Evolutionary conservation across 1,140 invertebrate genomes (phyloP), one percentile per base, ranked within the genome.

Genomic region (Temnothorax longispinosus): DNA sequence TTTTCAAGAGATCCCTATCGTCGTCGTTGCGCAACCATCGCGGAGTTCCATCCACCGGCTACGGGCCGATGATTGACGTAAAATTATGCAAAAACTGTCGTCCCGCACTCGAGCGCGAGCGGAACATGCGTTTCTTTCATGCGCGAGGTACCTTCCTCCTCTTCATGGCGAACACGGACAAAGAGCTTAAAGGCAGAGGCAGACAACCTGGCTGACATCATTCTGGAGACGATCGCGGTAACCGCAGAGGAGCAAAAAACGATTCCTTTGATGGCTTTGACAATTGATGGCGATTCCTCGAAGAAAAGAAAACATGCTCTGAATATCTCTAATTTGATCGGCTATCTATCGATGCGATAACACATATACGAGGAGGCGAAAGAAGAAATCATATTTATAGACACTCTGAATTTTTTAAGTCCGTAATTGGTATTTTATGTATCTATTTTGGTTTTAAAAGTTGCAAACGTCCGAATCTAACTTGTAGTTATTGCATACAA

Each of bases 41-140:
- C 38, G 60, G 38, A 47, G 27, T 18, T 75, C 69, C 47, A 27
- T 27, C 27, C 27, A 27, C 54, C 47, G 41, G 15, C 44, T 27
- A 47, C 81, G 27, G 54, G 18, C 82, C 60, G 74, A 78, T 77
- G 69, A 84, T 84, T 84, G 80, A 84, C 80, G 80, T 84, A 75
- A 74, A 84, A 84, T 84, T 84, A 84, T 84, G 80, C 69, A 84
- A 84, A 84, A 75, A 84, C 69, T 84, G 80, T 74, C 80, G 69
- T 81, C 62, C 64, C 54, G 52, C 41, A 21, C 65, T 44, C 80
- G 41, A 56, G 38, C 38, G 64, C 62, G 77, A 67, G 77, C 64
- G 50, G 21, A 18, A 71, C 35, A 71, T 38, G 58, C 67, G 67
- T 74, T 82, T 82, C 67, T 72, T 74, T 60, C 67, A 69, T 54